These are phyloP conservation scores for Todiramphus saurophagus DNA, from an alignment of 2,113 vertebrate species.

Conservation along the genomic window DNA sequence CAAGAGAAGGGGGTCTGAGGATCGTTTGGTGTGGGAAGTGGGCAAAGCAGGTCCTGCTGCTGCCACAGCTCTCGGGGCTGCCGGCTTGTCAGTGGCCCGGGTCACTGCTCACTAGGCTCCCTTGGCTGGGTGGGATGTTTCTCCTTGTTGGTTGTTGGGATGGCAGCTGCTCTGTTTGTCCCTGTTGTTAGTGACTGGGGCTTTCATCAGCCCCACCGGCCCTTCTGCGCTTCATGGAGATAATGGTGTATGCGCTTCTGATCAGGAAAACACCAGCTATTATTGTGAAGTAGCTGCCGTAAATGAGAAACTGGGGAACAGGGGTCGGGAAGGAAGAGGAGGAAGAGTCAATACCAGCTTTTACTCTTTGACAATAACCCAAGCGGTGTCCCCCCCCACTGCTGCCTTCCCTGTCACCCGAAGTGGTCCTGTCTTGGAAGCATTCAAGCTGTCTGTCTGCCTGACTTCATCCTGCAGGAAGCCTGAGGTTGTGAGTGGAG, in stretches of 20 bases:
- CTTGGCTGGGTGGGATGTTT: accelerated
- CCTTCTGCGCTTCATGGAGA: slow-evolving; percentile 25
- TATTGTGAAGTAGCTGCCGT: slow-evolving; percentile 83
- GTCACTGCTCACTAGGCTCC: neutral
- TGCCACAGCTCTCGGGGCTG: neutral
- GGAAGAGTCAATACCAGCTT: neutral
- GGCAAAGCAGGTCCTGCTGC: neutral
- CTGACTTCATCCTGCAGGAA: neutral
- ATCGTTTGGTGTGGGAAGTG: neutral
- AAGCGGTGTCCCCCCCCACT: neutral
- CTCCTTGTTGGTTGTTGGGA: neutral
- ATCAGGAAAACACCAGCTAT: slow-evolving; percentile 83
- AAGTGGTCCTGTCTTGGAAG: neutral
- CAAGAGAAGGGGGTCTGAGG: neutral
- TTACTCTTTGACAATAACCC: neutral
- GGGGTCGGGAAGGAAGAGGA: neutral
- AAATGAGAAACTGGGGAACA: slow-evolving; percentile 85
- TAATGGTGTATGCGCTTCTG: slow-evolving; percentile 77
- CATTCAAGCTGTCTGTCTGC: neutral
- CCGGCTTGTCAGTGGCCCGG: neutral
- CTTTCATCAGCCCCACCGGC: neutral
- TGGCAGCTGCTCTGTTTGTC: neutral
- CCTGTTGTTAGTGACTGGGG: neutral
- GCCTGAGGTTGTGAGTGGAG: neutral
- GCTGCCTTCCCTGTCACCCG: neutral